A percentile compares a stretch with the other conserved stretches of the same genome.
Conservation (phyloP, 35 echinoderm and acorn worm genomes). For the Diadema setosum region DNA sequence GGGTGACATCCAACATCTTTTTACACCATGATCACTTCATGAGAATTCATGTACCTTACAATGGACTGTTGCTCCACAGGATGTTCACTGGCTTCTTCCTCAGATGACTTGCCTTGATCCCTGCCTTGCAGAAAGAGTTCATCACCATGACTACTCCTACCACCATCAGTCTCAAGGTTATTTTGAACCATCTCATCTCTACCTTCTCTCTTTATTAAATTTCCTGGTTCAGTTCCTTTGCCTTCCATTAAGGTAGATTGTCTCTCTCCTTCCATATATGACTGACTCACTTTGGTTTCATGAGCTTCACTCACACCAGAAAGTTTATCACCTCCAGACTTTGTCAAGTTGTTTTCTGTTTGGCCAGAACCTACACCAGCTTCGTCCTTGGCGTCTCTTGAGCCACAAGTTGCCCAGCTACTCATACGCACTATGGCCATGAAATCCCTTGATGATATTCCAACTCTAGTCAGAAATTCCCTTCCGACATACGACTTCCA, state of each 20-base stretch:
- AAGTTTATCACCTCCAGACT: too few relatives aligned
- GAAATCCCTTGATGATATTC: slow-evolving; percentile 55
- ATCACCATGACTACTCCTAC: too few relatives aligned
- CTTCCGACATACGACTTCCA: slow-evolving; percentile 72
- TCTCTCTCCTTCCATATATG: neutral
- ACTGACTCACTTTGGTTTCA: too few relatives aligned
- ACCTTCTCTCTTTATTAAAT: neutral
- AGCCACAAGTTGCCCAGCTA: slow-evolving; percentile 77
- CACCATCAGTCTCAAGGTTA: too few relatives aligned
- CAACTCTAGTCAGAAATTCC: slow-evolving; percentile 24
- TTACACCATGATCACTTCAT: neutral
- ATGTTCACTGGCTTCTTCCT: neutral
- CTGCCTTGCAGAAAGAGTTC: too few relatives aligned
- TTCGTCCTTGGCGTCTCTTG: neutral
- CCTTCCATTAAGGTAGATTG: neutral
- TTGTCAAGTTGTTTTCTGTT: too few relatives aligned
- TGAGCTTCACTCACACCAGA: too few relatives aligned
- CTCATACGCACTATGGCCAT: slow-evolving; percentile 42
- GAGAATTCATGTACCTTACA: neutral
- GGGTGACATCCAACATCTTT: too few relatives aligned
- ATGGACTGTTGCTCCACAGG: neutral
- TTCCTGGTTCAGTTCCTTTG: neutral
- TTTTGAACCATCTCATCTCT: too few relatives aligned
- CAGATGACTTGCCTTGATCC: too few relatives aligned
- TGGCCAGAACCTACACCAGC: too few relatives aligned